Evolutionary conservation across 2,113 vertebrate species (phyloP), one percentile per base, ranked within the genome.

Genomic region (Caranx ignobilis): DNA sequence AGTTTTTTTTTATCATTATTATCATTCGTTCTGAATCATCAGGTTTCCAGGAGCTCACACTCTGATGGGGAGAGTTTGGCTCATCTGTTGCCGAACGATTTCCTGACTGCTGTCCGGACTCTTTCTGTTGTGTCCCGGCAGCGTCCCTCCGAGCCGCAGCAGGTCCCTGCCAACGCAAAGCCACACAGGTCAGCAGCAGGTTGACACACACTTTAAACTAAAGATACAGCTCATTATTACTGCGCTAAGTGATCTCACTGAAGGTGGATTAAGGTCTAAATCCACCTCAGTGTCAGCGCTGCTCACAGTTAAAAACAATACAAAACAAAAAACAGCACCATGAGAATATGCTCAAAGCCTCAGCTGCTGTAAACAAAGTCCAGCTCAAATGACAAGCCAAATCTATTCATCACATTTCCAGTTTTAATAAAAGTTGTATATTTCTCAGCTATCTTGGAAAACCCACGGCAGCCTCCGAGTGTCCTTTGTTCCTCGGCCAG

Each of bases 61-160:
- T 71, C 93, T 70, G 86, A 95, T 95, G 65, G 95, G 95, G 67
- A 95, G 94, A 34, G 95, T 95, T 89, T 95, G 94, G 91, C 95
- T 95, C 95, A 95, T 95, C 84, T 95, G 94, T 77, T 95, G 92
- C 68, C 94, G 92, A 50, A 91, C 84, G 81, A 95, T 92, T 88
- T 95, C 94, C 85, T 95, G 93, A 74, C 91, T 87, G 79, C 77
- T 86, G 52, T 92, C 94, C 39, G 94, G 93, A 85, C 93, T 94
- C 92, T 95, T 95, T 88, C 94, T 95, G 91, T 95, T 95, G 91
- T 95, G 93, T 78, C 95, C 94, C 59, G 95, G 95, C 85, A 95
- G 89, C 11, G 95, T 95, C 34, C 95, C 95, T 70, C 95, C 95
- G 11, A 95, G 87, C 71, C 93, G 92, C 88, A 94, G 91, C 90